Evolutionary conservation across 1,140 invertebrate genomes (phyloP).

Genomic region (Drosophila ambigua): DNA sequence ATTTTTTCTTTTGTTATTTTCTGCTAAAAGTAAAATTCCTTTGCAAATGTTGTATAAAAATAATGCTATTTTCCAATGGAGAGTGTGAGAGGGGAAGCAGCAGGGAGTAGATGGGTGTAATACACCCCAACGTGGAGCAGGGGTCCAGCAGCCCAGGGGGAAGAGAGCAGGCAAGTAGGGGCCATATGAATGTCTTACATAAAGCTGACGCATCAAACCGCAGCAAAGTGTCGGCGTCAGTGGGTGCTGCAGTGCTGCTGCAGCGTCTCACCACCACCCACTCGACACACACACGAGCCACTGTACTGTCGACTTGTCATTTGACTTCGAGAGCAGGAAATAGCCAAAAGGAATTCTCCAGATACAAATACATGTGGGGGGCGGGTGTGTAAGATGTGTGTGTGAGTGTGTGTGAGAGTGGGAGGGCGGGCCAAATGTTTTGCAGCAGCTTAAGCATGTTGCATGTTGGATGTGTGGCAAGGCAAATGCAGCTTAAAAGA

Average conservation of each 20-base stretch:
- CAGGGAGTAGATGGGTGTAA: too few relatives aligned
- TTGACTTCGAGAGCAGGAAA: conserved; percentile 65
- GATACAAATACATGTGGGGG: too few relatives aligned
- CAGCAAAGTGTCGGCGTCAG: conserved; percentile 46
- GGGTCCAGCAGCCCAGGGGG: too few relatives aligned
- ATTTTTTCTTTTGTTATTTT: conserved; percentile 7
- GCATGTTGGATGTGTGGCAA: conserved; percentile 66
- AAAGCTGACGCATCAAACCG: conserved; percentile 76
- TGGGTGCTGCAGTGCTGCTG: background rate
- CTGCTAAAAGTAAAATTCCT: conserved; percentile 63
- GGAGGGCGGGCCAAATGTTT: conserved; percentile 44
- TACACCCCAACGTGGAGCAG: too few relatives aligned
- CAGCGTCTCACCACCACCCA: conserved; percentile 16
- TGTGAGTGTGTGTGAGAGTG: too few relatives aligned
- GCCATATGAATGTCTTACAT: conserved; percentile 64
- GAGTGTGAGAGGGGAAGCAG: background rate
- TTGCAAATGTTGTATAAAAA: conserved; percentile 62
- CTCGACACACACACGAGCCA: conserved; percentile 11
- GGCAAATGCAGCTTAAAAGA: conserved; percentile 79
- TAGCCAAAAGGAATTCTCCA: conserved; percentile 32
- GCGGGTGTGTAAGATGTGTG: too few relatives aligned
- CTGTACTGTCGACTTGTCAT: conserved; percentile 63
- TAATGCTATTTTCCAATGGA: conserved; percentile 34
- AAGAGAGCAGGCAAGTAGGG: background rate
- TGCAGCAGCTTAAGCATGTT: conserved; percentile 79